Conservation (phyloP, 2,113 vertebrate genomes). For the Cacatua alba region DNA sequence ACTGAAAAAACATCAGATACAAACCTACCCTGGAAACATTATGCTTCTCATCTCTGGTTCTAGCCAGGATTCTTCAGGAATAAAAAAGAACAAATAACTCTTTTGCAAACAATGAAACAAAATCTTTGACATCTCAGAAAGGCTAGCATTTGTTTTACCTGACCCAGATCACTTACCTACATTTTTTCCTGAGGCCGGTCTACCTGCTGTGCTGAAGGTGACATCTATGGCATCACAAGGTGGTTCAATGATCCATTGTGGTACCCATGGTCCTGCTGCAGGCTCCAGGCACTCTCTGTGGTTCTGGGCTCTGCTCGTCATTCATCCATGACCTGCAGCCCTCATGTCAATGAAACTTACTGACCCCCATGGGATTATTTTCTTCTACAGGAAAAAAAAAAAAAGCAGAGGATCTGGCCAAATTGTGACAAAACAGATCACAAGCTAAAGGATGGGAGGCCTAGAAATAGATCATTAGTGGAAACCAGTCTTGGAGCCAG, state of each 20-base stretch:
- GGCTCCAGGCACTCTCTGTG: background rate
- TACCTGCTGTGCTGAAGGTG: background rate
- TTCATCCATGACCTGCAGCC: background rate
- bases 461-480: conserved; percentile 20
- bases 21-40: background rate
- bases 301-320: background rate
- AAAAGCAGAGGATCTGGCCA: background rate
- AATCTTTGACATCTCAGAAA: background rate
- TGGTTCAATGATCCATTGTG: background rate
- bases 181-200: background rate
- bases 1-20: background rate
- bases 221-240: background rate
- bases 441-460: background rate
- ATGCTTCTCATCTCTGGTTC: background rate
- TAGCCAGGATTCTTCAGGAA: background rate
- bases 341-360: background rate
- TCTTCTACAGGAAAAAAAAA: background rate
- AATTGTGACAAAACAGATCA: background rate
- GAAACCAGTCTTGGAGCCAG: conserved; percentile 23
- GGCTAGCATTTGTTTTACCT: background rate
- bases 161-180: background rate
- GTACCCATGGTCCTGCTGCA: background rate
- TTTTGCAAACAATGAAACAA: background rate
- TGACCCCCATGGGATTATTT: background rate
- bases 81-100: background rate